These are phyloP conservation scores for Chelonus insularis DNA, from an alignment of 1,140 invertebrate species.

Conservation along the genomic window DNA sequence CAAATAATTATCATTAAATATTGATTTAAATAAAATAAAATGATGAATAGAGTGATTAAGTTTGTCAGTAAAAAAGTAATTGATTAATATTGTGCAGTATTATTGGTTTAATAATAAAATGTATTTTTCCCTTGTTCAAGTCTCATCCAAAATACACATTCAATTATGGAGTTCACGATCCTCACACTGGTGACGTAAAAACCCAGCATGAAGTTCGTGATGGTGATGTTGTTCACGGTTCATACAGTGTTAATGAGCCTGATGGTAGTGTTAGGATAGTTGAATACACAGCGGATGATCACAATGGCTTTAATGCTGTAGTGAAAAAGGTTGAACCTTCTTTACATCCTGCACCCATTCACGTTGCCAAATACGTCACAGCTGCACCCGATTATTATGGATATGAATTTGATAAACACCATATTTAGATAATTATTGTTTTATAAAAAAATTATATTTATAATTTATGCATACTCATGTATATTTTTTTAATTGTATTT, in stretches of 20 bases:
- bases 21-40: not conserved
- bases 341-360: conserved; percentile 51
- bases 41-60: too few species aligned
- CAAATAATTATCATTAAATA: conserved; percentile 1
- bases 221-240: conserved; percentile 61
- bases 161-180: conserved; percentile 62
- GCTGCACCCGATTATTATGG: conserved; percentile 49
- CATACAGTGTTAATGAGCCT: conserved; percentile 61
- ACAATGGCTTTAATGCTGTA: conserved; percentile 62
- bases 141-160: conserved; percentile 60
- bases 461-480: too few species aligned
- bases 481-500: too few species aligned
- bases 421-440: conserved; percentile 28
- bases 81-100: too few species aligned
- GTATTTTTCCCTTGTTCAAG: conserved; percentile 39
- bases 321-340: conserved; percentile 59
- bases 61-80: too few species aligned
- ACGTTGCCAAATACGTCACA: conserved; percentile 47
- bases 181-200: conserved; percentile 61
- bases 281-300: conserved; percentile 61
- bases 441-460: not conserved
- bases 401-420: conserved; percentile 55
- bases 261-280: conserved; percentile 62
- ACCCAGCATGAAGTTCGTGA: conserved; percentile 61
- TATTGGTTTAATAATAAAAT: too few species aligned